These are phyloP conservation scores for Pogonocichla stellata DNA, from an alignment of 2,113 vertebrate genomes.

Conservation along the genomic window DNA sequence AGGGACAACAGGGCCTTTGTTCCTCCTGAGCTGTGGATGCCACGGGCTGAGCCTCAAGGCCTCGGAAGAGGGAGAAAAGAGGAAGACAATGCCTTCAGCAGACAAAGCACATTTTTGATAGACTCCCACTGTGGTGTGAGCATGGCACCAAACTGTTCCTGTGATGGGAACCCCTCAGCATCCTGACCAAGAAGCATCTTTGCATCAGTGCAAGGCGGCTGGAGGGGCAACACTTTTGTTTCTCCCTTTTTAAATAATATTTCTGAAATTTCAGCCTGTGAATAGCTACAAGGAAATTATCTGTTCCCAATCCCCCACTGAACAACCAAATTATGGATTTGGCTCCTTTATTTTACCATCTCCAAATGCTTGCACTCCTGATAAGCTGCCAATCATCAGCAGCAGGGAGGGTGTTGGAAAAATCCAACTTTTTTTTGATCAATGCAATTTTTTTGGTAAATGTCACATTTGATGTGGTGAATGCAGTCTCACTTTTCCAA, in stretches of 20 bases:
- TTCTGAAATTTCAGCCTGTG: not conserved
- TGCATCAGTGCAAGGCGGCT: fast-evolving
- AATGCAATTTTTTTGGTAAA: not conserved
- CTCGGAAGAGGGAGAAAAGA: not conserved
- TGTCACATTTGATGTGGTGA: not conserved
- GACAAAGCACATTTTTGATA: not conserved
- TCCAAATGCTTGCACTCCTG: not conserved
- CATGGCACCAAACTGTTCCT: not conserved
- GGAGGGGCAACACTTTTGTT: not conserved
- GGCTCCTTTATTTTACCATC: not conserved
- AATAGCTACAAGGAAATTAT: not conserved
- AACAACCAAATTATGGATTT: not conserved
- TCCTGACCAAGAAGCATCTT: not conserved
- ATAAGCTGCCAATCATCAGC: not conserved
- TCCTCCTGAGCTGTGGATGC: not conserved
- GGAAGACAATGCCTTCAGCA: not conserved
- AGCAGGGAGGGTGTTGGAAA: not conserved
- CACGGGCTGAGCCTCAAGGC: not conserved
- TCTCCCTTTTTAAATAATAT: fast-evolving
- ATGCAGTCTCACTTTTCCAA: not conserved
- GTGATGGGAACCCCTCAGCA: not conserved
- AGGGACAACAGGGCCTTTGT: not conserved
- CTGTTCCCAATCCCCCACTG: not conserved
- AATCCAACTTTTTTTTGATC: not conserved
- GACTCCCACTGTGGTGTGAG: not conserved